Evolutionary conservation across 2,113 vertebrate genomes (phyloP), one percentile per base, ranked within the genome.

Genomic region (Myotis lucifugus): DNA sequence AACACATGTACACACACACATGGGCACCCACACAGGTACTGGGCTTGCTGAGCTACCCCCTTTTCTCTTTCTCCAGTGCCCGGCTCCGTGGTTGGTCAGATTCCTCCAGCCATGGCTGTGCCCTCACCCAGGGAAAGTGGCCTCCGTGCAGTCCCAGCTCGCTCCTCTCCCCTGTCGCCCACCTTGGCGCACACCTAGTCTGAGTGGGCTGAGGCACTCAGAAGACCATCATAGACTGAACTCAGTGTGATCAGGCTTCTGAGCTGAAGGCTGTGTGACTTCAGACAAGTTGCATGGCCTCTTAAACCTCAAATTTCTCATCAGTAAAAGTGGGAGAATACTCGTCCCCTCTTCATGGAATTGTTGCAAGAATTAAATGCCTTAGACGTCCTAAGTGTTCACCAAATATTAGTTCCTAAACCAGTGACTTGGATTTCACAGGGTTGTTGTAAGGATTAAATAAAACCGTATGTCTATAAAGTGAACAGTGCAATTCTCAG

Each of bases 11-110:
- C 11, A 56, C 21, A 15, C 9, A 46, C 8, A 46, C 2, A 25
- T 1, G 0, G 3, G 5, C 14, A 21, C 19, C 6, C 27, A 25
- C 25, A 6, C 0, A 9, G 25, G 10, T 50, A 8, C 42, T 17
- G 18, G 54, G 23, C 17, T 66, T 29, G 14, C 27, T 48, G 10
- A 50, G 27, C 32, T 79, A 9, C 19, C 50, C 82, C 6, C 23
- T 54, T 73, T 67, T 56, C 13, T 73, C 37, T 23, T 74, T 78
- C 27, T 42, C 13, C 15, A 25, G 6, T 50, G 3, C 19, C 21
- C 0, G 4, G 3, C n/a, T 50, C 46, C 64, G 19, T 42, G 61
- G 34, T 10, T 76, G 4, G 12, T 61, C 29, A 8, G 27, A 23
- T 23, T 54, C 25, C 14, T 52, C 5, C 15, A 48, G n/a, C 32